A percentile compares a stretch with the other conserved stretches of the same genome.
These are phyloP conservation scores for Troides helena DNA, from an alignment of 2,888 invertebrate species.

Conservation along the genomic window DNA sequence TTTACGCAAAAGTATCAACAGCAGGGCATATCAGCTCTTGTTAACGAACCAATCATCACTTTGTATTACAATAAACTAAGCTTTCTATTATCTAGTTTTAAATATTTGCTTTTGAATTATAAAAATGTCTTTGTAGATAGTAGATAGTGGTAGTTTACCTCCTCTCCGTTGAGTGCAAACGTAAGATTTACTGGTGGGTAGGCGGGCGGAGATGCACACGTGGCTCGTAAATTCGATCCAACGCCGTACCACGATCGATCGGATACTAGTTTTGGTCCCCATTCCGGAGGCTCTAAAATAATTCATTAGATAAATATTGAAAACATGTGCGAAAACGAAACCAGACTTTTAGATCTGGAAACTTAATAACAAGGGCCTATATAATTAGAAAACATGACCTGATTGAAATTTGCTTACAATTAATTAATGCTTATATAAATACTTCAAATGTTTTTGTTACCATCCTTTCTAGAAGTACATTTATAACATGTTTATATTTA, in stretches of 20 bases:
- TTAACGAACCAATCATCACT: neutral
- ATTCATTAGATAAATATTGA: neutral
- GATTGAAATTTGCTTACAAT: neutral
- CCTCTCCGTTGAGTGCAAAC: constrained; percentile 84
- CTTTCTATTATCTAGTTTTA: neutral
- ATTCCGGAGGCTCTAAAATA: constrained; percentile 83
- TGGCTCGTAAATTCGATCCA: constrained; percentile 84
- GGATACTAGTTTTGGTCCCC: constrained; percentile 82
- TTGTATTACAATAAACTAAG: neutral
- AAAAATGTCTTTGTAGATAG: neutral
- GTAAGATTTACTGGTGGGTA: constrained; percentile 86
- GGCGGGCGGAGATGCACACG: constrained; percentile 84
- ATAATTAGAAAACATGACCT: neutral
- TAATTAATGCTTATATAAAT: neutral
- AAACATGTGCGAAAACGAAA: neutral
- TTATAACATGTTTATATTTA: neutral
- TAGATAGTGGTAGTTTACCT: constrained; percentile 52
- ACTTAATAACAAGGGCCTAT: no score
- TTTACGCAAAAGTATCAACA: neutral
- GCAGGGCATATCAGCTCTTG: neutral
- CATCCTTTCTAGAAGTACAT: neutral
- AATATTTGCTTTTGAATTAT: neutral
- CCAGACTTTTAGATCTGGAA: neutral
- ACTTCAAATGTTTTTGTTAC: neutral
- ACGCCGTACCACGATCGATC: constrained; percentile 86